Evolutionary conservation across 1,140 invertebrate genomes (phyloP), one percentile per base, ranked within the genome.

Genomic region (Megalopta genalis): DNA sequence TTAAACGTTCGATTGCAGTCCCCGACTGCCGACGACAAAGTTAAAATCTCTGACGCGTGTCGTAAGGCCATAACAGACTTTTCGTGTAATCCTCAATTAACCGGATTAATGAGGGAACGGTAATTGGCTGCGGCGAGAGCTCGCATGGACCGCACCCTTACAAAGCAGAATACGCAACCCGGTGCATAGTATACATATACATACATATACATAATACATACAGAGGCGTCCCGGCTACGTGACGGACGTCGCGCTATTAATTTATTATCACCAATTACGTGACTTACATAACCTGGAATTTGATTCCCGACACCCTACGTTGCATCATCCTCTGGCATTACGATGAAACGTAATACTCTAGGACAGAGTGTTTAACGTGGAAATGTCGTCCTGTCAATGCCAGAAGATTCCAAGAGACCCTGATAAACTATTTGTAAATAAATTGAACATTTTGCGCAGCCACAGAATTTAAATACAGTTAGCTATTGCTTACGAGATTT

Each of bases 11-110:
- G 49, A 52, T 52, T 52, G 16, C 49, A 52, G 16, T 0, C 49
- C 49, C 49, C 16, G 18, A 8, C 49, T 54, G 27, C 64, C 32
- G 27, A 57, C 73, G 59, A 49, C 27, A 54, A 71, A 84, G 83
- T 78, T 74, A 80, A 75, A 83, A 70, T 72, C 70, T 59, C 59
- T 63, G 76, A 86, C 72, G 75, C 80, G 63, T 81, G 81, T 77
- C 79, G 71, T 87, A 90, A 90, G 87, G 87, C 80, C 80, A 82
- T 90, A 90, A 91, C 90, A 88, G 89, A 91, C 89, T 90, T 90
- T 88, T 85, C 89, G 69, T 86, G 87, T 90, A 87, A 91, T 90
- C 87, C 87, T 86, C 88, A 88, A 90, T 91, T 91, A 90, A 88
- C 84, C 81, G 87, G 88, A 91, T 90, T 88, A 91, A 88, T 87